These are phyloP conservation scores for Holothuria glaberrima DNA, from an alignment of 35 echinoderm and acorn worm species.

Conservation along the genomic window DNA sequence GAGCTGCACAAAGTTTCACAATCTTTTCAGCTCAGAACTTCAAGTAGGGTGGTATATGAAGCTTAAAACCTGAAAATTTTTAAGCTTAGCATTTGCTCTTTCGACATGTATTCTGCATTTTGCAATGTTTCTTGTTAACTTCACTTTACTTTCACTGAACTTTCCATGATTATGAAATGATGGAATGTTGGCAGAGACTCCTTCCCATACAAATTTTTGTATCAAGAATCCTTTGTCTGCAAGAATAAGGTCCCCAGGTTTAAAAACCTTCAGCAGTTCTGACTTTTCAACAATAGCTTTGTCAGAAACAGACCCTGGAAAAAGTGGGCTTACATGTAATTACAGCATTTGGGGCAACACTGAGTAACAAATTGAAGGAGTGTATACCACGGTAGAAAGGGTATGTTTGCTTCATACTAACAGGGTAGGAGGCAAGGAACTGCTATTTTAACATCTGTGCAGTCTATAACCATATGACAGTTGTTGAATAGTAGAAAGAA, in stretches of 20 bases:
- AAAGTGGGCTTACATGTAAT: conserved; percentile 13
- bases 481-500: conserved; percentile 5
- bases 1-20: conserved; percentile 9
- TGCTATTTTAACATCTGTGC: neutral
- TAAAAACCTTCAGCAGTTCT: too few species aligned
- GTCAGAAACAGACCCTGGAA: neutral
- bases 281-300: conserved; percentile 11
- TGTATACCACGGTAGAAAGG: neutral
- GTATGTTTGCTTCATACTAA: conserved; percentile 14
- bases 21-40: conserved; percentile 21
- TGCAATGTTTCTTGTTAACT: neutral
- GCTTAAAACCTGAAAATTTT: neutral
- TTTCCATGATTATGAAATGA: neutral
- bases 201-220: conserved; percentile 15
- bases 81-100: too few species aligned
- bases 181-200: conserved; percentile 40
- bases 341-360: conserved; percentile 37
- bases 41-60: neutral
- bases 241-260: conserved; percentile 29
- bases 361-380: neutral
- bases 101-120: conserved; percentile 7
- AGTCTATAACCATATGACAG: conserved; percentile 10
- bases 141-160: conserved; percentile 25
- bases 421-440: neutral
- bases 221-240: conserved; percentile 52